Evolutionary conservation across 2,113 vertebrate species (phyloP).

Genomic region (Coryphaenoides rupestris): DNA sequence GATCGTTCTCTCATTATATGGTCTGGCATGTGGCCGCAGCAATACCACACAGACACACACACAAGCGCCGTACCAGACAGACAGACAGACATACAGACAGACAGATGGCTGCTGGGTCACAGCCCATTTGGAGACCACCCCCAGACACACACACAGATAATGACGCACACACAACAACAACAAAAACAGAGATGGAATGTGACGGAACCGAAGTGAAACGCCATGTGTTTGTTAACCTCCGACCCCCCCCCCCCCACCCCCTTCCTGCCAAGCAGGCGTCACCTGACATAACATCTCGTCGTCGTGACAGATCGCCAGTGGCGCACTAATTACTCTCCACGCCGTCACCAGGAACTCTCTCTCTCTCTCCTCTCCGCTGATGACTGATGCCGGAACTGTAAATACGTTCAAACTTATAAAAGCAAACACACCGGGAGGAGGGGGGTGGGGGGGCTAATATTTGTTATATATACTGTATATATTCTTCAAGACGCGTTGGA

Average conservation of each 20-base stretch:
- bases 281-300: slow-evolving; percentile 68
- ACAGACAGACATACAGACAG: slow-evolving; percentile 21
- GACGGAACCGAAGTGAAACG: slow-evolving; percentile 49
- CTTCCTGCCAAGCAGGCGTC: slow-evolving; percentile 50
- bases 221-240: slow-evolving; percentile 65
- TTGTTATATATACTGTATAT: too few species aligned
- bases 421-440: too few species aligned
- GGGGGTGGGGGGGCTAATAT: too few species aligned
- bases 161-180: background rate
- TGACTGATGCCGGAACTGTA: slow-evolving; percentile 30
- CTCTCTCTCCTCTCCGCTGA: slow-evolving; percentile 2
- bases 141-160: background rate
- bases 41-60: slow-evolving; percentile 2
- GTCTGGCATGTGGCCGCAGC: slow-evolving; percentile 41
- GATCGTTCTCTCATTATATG: slow-evolving; percentile 65
- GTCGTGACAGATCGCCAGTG: slow-evolving; percentile 50
- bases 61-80: slow-evolving; percentile 20
- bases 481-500: too few species aligned
- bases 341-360: slow-evolving; percentile 24
- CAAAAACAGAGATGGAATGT: slow-evolving; percentile 33
- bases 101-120: slow-evolving; percentile 33
- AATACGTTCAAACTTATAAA: slow-evolving; percentile 1
- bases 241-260: slow-evolving; percentile 46
- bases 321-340: slow-evolving; percentile 59
- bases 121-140: slow-evolving; percentile 27